phyloP scores from a whole-genome alignment of 1,140 invertebrate genomes.

The Phthorimaea operculella region DNA sequence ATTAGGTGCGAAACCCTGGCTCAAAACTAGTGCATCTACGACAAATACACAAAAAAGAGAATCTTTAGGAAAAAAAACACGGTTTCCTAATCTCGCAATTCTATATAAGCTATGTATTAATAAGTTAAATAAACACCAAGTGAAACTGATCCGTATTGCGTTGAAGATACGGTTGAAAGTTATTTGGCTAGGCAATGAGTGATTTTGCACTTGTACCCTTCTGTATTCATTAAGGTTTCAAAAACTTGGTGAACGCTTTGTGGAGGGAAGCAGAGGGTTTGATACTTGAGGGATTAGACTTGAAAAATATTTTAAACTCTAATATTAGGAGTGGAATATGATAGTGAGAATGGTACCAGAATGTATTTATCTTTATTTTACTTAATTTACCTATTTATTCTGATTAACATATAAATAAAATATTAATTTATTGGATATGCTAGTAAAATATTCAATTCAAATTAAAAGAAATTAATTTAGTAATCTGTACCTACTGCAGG shows the following conservation, averaged over 20 bases:
- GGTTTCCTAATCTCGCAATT: conserved; percentile 56
- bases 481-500: too few species aligned
- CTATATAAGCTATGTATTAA: conserved; percentile 43
- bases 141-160: conserved; percentile 12
- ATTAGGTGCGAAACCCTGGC: background rate
- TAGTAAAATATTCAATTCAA: too few species aligned
- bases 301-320: too few species aligned
- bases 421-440: too few species aligned
- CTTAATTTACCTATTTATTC: too few species aligned
- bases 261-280: conserved; percentile 4
- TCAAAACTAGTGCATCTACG: background rate
- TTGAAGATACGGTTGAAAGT: conserved; percentile 13
- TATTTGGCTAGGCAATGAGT: background rate
- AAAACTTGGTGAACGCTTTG: conserved; percentile 38
- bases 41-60: background rate
- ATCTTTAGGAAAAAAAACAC: conserved; percentile 22
- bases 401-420: too few species aligned
- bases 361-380: too few species aligned
- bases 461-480: too few species aligned
- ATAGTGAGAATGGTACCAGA: too few species aligned
- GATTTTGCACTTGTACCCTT: conserved; percentile 27
- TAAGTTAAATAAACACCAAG: conserved; percentile 30
- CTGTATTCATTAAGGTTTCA: conserved; percentile 19
- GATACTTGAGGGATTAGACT: background rate
- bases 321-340: too few species aligned